Conservation (phyloP, 2,888 invertebrate genomes). For the Caenorhabditis becei region DNA sequence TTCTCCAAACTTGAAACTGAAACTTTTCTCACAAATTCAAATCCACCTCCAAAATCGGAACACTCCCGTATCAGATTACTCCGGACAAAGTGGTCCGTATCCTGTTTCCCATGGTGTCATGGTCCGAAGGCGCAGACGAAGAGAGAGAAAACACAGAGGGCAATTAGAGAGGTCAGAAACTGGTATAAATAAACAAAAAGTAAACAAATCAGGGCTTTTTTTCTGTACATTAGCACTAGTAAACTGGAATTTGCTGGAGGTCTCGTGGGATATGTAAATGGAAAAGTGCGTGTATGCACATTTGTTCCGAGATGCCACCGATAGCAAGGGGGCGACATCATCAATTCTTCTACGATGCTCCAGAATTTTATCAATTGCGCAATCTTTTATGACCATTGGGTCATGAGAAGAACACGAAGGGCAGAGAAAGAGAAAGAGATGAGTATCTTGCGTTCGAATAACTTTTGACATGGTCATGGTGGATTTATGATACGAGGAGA, state of each 20-base stretch:
- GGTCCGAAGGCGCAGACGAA: background rate
- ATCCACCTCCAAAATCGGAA: too few relatives aligned
- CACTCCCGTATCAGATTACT: too few relatives aligned
- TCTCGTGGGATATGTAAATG: slow-evolving; percentile 40
- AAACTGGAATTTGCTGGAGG: background rate
- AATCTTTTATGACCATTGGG: slow-evolving; percentile 60
- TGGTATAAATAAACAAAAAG: background rate
- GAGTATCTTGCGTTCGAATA: slow-evolving; percentile 55
- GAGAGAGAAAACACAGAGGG: background rate
- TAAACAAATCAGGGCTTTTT: slow-evolving; percentile 12
- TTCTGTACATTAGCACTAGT: background rate
- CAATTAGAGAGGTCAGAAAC: background rate
- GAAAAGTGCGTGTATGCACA: slow-evolving; percentile 45
- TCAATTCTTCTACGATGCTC: slow-evolving; percentile 28
- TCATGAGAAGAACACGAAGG: slow-evolving; percentile 20
- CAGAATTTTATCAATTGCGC: slow-evolving; percentile 61
- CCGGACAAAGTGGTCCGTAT: too few relatives aligned
- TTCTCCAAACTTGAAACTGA: too few relatives aligned
- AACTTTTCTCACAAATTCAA: slow-evolving; percentile 1
- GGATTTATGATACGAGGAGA: slow-evolving; percentile 35
- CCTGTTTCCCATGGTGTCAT: too few relatives aligned
- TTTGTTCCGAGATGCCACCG: slow-evolving; percentile 28
- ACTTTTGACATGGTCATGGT: slow-evolving; percentile 49
- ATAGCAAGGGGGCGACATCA: slow-evolving; percentile 43
- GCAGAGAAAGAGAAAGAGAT: slow-evolving; percentile 32